These are phyloP conservation scores for Dioctria rufipes DNA, from an alignment of 2,888 invertebrate species.

Conservation along the genomic window DNA sequence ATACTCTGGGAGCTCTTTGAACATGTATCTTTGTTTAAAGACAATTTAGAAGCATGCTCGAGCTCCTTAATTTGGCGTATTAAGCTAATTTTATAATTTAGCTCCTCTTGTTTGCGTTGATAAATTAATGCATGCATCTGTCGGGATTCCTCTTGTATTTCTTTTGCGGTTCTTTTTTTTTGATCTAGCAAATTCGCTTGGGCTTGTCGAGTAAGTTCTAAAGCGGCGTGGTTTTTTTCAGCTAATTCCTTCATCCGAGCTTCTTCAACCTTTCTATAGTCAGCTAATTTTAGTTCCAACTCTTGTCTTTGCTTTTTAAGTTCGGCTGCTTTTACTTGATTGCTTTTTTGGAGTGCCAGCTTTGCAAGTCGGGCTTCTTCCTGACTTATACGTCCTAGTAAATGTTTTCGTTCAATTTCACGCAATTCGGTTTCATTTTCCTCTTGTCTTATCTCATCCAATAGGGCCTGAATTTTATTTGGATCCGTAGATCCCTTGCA, in stretches of 20 bases:
- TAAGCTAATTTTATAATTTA: slow-evolving; percentile 54
- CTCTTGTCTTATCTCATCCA: slow-evolving; percentile 72
- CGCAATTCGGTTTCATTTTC: slow-evolving; percentile 72
- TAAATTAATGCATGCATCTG: not conserved
- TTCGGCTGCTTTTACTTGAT: slow-evolving; percentile 61
- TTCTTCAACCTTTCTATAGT: slow-evolving; percentile 72
- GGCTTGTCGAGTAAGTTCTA: not conserved
- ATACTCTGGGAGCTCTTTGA: not conserved
- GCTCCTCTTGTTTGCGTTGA: slow-evolving; percentile 42
- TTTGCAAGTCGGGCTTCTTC: slow-evolving; percentile 77
- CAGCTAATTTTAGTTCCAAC: slow-evolving; percentile 73
- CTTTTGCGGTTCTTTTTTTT: slow-evolving; percentile 32
- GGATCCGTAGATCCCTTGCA: slow-evolving; percentile 72
- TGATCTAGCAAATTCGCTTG: slow-evolving; percentile 35
- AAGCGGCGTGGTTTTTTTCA: slow-evolving; percentile 22
- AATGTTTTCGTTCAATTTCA: slow-evolving; percentile 75
- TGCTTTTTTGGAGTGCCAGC: slow-evolving; percentile 73
- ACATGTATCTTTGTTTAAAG: slow-evolving; percentile 9
- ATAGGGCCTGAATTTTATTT: slow-evolving; percentile 70
- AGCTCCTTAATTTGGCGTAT: slow-evolving; percentile 56
- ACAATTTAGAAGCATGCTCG: slow-evolving; percentile 42
- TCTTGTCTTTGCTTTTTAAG: slow-evolving; percentile 73
- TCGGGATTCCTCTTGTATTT: slow-evolving; percentile 47
- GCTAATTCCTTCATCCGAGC: slow-evolving; percentile 35
- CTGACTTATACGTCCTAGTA: slow-evolving; percentile 74